phyloP scores from a whole-genome alignment of 30 jellyfish, hydroid and myxozoan species.

The Aurelia aurita region DNA sequence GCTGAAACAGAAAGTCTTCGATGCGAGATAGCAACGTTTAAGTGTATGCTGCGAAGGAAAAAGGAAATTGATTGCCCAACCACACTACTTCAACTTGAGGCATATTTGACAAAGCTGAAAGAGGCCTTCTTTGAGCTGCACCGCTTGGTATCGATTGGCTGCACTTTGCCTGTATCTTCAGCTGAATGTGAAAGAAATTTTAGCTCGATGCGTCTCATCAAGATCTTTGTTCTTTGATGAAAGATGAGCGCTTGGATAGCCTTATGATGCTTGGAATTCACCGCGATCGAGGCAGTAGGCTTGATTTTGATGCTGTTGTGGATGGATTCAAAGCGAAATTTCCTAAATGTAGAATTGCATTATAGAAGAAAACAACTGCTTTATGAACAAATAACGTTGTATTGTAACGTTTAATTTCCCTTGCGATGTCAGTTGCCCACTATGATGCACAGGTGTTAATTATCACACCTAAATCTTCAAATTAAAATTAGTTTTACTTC shows the following conservation, averaged over 20 bases:
- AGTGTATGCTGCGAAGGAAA: slow-evolving; percentile 7
- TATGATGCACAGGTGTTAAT: too few species aligned
- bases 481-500: too few species aligned
- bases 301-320: slow-evolving; percentile 9
- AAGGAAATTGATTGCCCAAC: slow-evolving; percentile 4
- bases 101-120: background rate
- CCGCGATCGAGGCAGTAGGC: slow-evolving; percentile 17
- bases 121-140: background rate
- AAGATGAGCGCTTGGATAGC: slow-evolving; percentile 30
- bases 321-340: slow-evolving; percentile 3
- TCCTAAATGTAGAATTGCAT: slow-evolving; percentile 29
- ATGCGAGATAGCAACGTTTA: slow-evolving; percentile 18
- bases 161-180: slow-evolving; percentile 53
- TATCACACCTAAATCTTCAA: too few species aligned
- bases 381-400: too few species aligned
- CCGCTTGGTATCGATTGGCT: slow-evolving; percentile 20
- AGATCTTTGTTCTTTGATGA: slow-evolving; percentile 21
- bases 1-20: background rate
- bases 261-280: slow-evolving; percentile 39
- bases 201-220: slow-evolving; percentile 47
- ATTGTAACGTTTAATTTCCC: too few species aligned
- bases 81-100: slow-evolving; percentile 27
- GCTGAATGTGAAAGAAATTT: slow-evolving; percentile 49
- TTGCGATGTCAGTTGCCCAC: too few species aligned
- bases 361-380: background rate